Evolutionary conservation across 2,113 vertebrate species (phyloP).

Genomic region (Laticauda colubrina): DNA sequence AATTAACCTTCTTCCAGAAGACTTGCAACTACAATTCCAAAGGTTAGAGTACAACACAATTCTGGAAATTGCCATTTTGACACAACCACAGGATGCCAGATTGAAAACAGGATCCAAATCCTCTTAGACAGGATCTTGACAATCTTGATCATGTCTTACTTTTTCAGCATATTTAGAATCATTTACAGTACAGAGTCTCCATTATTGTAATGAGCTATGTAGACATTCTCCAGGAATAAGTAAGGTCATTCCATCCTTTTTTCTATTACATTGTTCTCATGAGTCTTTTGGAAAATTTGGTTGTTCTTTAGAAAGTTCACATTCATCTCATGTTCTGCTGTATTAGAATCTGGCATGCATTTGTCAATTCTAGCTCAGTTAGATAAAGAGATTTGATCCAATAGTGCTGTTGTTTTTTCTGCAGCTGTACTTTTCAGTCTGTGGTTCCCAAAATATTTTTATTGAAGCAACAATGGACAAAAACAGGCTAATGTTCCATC

Average conservation of each 20-base stretch:
- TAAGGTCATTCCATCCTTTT: constrained; percentile 42
- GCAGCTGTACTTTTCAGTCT: not conserved
- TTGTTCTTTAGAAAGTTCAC: constrained; percentile 37
- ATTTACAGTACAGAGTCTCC: constrained; percentile 27
- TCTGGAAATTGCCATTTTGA: not conserved
- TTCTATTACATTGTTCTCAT: constrained; percentile 14
- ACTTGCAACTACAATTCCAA: not conserved
- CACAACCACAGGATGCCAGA: not conserved
- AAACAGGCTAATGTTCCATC: not conserved
- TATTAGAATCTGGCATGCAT: constrained; percentile 27
- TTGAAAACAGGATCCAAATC: not conserved
- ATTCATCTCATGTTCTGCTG: constrained; percentile 12
- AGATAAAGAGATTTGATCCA: constrained; percentile 32
- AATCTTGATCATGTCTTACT: not conserved
- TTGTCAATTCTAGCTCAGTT: constrained; percentile 38
- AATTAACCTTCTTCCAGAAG: not conserved
- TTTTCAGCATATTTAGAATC: not conserved
- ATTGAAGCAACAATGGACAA: not conserved
- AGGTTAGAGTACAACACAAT: not conserved
- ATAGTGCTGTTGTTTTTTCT: fast-evolving
- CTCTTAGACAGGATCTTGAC: not conserved
- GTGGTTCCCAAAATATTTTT: not conserved
- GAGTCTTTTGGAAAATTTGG: constrained; percentile 42
- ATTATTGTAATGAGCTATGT: constrained; percentile 11
- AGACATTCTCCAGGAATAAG: constrained; percentile 52